These are phyloP conservation scores for Capromys pilorides DNA, from an alignment of 2,797 vertebrate genomes.

Conservation along the genomic window DNA sequence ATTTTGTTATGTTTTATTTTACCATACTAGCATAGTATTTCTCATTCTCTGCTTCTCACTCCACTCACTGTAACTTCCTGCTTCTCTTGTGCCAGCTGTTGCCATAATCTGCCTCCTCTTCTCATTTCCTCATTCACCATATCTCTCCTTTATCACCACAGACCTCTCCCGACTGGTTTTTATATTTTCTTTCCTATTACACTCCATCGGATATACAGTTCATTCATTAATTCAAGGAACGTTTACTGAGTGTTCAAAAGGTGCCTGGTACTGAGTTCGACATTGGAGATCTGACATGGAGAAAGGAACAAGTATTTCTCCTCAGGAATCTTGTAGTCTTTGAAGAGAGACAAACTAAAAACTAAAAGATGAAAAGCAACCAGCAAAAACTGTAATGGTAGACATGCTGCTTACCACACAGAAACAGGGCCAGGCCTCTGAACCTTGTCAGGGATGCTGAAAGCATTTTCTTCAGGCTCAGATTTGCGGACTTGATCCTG, in stretches of 20 bases:
- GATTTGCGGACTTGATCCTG: background rate
- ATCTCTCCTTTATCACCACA: background rate
- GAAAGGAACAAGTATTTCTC: background rate
- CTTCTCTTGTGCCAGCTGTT: background rate
- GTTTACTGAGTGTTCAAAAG: background rate
- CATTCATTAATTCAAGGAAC: background rate
- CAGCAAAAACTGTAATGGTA: background rate
- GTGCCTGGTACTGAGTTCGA: background rate
- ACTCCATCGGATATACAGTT: background rate
- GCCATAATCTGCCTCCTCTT: background rate
- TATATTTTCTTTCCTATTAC: background rate
- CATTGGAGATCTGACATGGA: background rate
- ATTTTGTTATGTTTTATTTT: background rate
- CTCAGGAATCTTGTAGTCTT: background rate
- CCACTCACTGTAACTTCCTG: background rate
- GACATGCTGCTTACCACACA: too few relatives aligned
- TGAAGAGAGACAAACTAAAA: background rate
- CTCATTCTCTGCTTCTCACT: background rate
- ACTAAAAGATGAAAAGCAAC: background rate
- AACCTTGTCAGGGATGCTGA: background rate
- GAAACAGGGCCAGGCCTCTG: too few relatives aligned
- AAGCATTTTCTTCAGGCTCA: background rate
- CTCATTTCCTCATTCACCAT: background rate
- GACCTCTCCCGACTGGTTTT: background rate
- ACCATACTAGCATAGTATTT: background rate